phyloP scores from a whole-genome alignment of 2,113 vertebrate genomes.

The Bubo bubo region DNA sequence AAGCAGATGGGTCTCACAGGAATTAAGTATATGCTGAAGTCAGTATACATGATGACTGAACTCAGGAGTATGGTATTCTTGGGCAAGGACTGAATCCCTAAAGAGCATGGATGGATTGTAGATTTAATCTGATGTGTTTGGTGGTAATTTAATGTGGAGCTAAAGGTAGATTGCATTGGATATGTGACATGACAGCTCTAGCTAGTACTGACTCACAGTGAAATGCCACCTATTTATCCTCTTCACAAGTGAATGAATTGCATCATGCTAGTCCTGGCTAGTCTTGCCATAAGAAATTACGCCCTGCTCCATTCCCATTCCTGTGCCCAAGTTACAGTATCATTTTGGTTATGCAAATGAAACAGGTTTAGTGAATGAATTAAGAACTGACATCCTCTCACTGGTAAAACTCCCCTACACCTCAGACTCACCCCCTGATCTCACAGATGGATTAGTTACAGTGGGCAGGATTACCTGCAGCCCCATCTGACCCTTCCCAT shows the following conservation, averaged over 20 bases:
- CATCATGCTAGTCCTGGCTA: not conserved
- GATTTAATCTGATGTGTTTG: not conserved
- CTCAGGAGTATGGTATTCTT: not conserved
- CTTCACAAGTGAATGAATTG: not conserved
- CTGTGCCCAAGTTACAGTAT: not conserved
- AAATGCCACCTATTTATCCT: not conserved
- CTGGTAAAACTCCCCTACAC: not conserved
- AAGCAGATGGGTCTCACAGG: not conserved
- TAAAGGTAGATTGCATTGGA: not conserved
- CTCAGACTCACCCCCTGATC: not conserved
- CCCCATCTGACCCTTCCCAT: not conserved
- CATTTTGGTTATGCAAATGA: constrained; percentile 15
- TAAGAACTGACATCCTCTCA: not conserved
- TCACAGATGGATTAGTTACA: not conserved
- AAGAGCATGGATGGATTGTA: not conserved
- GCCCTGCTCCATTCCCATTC: not conserved
- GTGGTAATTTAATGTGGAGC: not conserved
- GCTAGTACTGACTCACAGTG: not conserved
- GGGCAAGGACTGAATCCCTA: not conserved
- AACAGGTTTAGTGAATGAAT: constrained; percentile 11
- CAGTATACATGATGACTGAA: not conserved
- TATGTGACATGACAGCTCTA: not conserved
- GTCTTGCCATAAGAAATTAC: not conserved
- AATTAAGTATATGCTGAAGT: not conserved
- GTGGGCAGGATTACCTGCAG: not conserved